Conservation (phyloP, 2,797 vertebrate species). For the Siniperca undulata region DNA sequence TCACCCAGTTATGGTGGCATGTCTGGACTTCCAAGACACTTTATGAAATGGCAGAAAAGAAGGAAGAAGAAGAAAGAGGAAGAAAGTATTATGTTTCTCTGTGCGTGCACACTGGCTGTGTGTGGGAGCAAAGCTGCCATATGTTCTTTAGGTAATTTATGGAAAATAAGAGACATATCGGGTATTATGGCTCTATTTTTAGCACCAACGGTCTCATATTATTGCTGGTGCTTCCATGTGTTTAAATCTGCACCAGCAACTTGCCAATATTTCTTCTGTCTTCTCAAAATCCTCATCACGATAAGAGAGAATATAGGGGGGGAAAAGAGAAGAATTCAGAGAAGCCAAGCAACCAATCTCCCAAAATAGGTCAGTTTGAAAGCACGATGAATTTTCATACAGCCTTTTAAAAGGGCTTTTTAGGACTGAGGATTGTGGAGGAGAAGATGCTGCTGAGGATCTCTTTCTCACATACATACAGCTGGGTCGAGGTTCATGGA, state of each 20-base stretch:
- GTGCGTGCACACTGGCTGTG: constrained; percentile 8
- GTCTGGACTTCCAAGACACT: constrained; percentile 58
- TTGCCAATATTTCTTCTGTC: constrained; percentile 63
- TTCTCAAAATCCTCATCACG: constrained; percentile 66
- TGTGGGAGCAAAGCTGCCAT: constrained; percentile 40
- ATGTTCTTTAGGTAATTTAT: constrained; percentile 59
- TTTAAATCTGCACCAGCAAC: constrained; percentile 59
- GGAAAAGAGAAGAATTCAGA: constrained; percentile 35
- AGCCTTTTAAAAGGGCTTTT: constrained; percentile 72
- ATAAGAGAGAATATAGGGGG: constrained; percentile 43
- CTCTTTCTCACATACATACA: constrained; percentile 50
- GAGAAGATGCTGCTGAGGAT: constrained; percentile 73
- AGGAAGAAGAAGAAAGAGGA: constrained; percentile 7
- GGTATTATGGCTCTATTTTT: constrained; percentile 68
- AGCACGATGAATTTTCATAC: constrained; percentile 74
- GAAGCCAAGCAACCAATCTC: constrained; percentile 72
- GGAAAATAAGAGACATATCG: constrained; percentile 45
- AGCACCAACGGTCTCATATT: constrained; percentile 32
- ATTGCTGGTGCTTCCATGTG: constrained; percentile 34
- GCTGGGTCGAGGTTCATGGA: constrained; percentile 54
- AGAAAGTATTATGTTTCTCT: constrained; percentile 16
- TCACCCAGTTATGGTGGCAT: constrained; percentile 50
- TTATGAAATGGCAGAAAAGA: constrained; percentile 39
- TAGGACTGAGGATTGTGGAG: constrained; percentile 69
- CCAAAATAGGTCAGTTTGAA: constrained; percentile 83